phyloP scores from a whole-genome alignment of 2,888 invertebrate genomes.

The Lymantria monacha region DNA sequence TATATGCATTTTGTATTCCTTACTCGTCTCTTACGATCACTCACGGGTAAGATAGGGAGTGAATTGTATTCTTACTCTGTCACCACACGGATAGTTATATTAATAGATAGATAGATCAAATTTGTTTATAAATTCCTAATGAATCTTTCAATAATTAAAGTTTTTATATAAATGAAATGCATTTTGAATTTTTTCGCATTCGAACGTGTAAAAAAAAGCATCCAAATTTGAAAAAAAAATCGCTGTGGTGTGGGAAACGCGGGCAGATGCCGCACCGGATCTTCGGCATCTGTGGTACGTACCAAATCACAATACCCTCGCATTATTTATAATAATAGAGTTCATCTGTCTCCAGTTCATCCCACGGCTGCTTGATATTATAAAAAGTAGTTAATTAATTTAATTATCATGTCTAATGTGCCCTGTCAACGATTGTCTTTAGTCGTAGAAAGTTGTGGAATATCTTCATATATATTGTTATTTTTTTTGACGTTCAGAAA shows the following conservation, averaged over 20 bases:
- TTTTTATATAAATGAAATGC: no score
- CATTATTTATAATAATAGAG: slow-evolving; percentile 32
- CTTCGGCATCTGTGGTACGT: slow-evolving; percentile 48
- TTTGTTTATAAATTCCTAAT: no score
- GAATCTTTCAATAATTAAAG: no score
- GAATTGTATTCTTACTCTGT: no score
- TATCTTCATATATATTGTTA: neutral
- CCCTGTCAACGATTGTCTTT: neutral
- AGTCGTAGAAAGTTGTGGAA: neutral
- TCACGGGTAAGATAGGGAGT: no score
- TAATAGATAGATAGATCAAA: no score
- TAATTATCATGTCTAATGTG: slow-evolving; percentile 28
- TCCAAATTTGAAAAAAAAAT: slow-evolving; percentile 45
- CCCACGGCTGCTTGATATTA: slow-evolving; percentile 20
- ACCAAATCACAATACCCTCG: slow-evolving; percentile 6
- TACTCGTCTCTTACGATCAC: no score
- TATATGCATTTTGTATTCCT: no score
- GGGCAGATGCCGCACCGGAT: slow-evolving; percentile 62
- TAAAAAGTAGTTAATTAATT: slow-evolving; percentile 21
- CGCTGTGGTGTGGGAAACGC: slow-evolving; percentile 62
- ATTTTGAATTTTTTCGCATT: no score
- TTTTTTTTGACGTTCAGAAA: neutral
- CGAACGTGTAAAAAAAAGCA: neutral
- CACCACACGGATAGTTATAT: no score
- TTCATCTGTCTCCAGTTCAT: slow-evolving; percentile 34